Percentiles rank a stretch among this genome's conserved stretches.
Conservation (phyloP, 1,140 invertebrate species). For the Panonychus citri region DNA sequence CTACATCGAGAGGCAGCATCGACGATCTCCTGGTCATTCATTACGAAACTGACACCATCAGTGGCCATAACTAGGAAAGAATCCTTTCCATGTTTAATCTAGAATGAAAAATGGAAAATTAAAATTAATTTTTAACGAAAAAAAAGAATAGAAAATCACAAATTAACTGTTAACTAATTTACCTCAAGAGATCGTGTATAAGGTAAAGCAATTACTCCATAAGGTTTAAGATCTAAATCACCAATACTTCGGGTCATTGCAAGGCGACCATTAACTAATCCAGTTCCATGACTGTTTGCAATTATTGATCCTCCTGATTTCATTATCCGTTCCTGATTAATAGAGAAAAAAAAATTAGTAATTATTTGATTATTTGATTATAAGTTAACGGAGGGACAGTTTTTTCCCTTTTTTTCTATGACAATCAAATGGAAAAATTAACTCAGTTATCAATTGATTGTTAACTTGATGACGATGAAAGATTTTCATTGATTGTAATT, state of each 20-base stretch:
- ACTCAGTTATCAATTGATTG: too few species aligned
- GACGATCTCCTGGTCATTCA: slow-evolving; percentile 30
- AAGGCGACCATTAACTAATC: slow-evolving; percentile 27
- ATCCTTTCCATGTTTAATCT: slow-evolving; percentile 31
- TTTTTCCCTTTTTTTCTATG: too few species aligned
- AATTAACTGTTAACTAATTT: not conserved
- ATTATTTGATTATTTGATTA: too few species aligned
- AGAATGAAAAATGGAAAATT: slow-evolving; percentile 10
- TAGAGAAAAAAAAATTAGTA: not conserved
- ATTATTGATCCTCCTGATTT: slow-evolving; percentile 21
- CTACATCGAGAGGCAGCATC: slow-evolving; percentile 26
- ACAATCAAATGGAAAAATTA: too few species aligned
- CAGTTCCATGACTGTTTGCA: slow-evolving; percentile 24
- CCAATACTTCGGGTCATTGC: slow-evolving; percentile 34
- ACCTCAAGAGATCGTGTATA: slow-evolving; percentile 25
- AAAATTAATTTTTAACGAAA: too few species aligned
- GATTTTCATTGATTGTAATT: too few species aligned
- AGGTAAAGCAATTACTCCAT: slow-evolving; percentile 29
- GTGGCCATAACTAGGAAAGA: slow-evolving; percentile 30
- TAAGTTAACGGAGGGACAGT: too few species aligned
- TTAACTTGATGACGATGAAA: too few species aligned
- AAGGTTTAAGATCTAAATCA: slow-evolving; percentile 30
- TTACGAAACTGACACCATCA: slow-evolving; percentile 30
- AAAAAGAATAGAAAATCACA: too few species aligned
- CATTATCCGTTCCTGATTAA: slow-evolving; percentile 17